These are phyloP conservation scores for Laspeyria flexula DNA, from an alignment of 2,888 invertebrate genomes.

Conservation along the genomic window DNA sequence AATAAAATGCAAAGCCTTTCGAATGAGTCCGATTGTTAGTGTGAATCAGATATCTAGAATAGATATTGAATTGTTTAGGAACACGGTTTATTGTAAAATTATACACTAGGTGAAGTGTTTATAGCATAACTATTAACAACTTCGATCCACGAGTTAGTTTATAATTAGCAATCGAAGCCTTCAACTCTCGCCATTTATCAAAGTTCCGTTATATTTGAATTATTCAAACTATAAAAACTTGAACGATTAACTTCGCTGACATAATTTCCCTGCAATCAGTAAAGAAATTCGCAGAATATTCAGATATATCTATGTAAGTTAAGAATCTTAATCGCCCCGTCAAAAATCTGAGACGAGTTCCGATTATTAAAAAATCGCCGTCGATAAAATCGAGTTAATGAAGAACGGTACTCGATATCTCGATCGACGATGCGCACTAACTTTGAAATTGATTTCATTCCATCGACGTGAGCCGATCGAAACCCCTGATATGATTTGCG, in stretches of 20 bases:
- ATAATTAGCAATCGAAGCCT: slow-evolving; percentile 32
- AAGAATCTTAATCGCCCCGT: slow-evolving; percentile 74
- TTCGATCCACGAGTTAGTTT: slow-evolving; percentile 33
- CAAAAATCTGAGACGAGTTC: slow-evolving; percentile 71
- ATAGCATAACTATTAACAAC: slow-evolving; percentile 37
- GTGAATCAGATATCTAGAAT: slow-evolving; percentile 74
- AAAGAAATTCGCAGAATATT: slow-evolving; percentile 59
- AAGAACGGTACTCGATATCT: slow-evolving; percentile 78
- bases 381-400: slow-evolving; percentile 84
- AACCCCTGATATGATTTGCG: slow-evolving; percentile 71
- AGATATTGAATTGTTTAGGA: slow-evolving; percentile 65
- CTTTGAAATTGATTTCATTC: slow-evolving; percentile 82
- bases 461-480: slow-evolving; percentile 71
- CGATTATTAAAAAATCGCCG: slow-evolving; percentile 80
- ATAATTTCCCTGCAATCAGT: slow-evolving; percentile 54
- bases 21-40: slow-evolving; percentile 74
- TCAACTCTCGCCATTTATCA: slow-evolving; percentile 22
- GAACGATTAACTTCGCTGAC: slow-evolving; percentile 39
- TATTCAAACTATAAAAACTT: slow-evolving; percentile 25
- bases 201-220: slow-evolving; percentile 31
- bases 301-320: slow-evolving; percentile 66
- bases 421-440: slow-evolving; percentile 61
- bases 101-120: slow-evolving; percentile 52
- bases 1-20: slow-evolving; percentile 69
- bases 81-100: slow-evolving; percentile 57